phyloP scores from a whole-genome alignment of 2,113 vertebrate genomes.

The Burhinus bistriatus region DNA sequence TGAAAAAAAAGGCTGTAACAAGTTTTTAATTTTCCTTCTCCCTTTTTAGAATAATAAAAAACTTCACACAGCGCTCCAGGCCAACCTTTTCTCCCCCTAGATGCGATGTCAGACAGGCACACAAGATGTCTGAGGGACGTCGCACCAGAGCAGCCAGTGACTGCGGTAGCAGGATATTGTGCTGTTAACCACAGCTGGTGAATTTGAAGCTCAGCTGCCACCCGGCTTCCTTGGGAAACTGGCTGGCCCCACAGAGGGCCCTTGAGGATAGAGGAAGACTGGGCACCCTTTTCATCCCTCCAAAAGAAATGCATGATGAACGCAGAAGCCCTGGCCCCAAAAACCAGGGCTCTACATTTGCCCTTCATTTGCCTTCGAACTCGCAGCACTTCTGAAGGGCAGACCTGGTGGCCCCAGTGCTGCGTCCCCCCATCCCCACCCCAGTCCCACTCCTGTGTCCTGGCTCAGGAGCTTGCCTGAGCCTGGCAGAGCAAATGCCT shows the following conservation, averaged over 20 bases:
- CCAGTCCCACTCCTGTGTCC: neutral
- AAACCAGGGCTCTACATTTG: neutral
- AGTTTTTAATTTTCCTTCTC: neutral
- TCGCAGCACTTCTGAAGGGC: neutral
- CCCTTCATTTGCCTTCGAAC: neutral
- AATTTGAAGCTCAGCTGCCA: neutral
- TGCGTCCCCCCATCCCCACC: accelerated
- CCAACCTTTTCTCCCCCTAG: neutral
- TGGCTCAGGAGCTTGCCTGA: neutral
- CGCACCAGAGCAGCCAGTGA: neutral
- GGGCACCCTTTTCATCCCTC: neutral
- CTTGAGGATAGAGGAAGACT: neutral
- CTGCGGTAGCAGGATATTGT: accelerated
- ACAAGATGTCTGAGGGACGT: neutral
- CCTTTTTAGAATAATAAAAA: neutral
- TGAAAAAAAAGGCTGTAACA: neutral
- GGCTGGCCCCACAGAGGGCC: neutral
- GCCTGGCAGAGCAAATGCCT: neutral
- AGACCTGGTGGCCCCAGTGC: neutral
- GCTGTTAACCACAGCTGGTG: neutral
- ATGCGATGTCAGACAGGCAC: neutral
- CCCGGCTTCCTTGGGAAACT: neutral
- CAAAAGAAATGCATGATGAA: neutral
- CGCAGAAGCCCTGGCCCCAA: neutral
- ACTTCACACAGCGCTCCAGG: neutral